Conservation (phyloP, 1,140 invertebrate species). For the Nasonia longicornis region DNA sequence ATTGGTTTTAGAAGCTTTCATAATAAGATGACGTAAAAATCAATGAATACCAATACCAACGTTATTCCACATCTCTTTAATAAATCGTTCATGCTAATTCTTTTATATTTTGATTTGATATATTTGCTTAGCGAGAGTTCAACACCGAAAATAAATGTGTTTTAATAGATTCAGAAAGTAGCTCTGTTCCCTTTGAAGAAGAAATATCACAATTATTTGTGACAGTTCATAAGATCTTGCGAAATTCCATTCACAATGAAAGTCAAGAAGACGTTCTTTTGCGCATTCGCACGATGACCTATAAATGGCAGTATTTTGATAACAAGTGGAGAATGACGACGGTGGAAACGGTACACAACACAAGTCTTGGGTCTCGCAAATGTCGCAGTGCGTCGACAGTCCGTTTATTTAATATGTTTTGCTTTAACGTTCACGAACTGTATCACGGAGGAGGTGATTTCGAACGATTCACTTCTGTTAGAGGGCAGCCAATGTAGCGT, state of each 20-base stretch:
- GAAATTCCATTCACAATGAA: constrained; percentile 33
- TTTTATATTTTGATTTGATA: constrained; percentile 33
- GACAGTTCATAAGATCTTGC: constrained; percentile 9
- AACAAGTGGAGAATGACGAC: constrained; percentile 41
- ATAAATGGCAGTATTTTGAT: constrained; percentile 38
- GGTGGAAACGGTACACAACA: constrained; percentile 33
- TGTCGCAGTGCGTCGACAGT: constrained; percentile 32
- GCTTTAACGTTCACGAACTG: constrained; percentile 13
- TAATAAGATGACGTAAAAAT: too few species aligned
- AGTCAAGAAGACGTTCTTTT: constrained; percentile 16
- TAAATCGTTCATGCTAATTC: background rate
- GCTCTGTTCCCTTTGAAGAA: constrained; percentile 23
- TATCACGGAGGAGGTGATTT: constrained; percentile 34
- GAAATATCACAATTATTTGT: constrained; percentile 20
- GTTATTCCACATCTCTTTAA: background rate
- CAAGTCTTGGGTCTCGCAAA: constrained; percentile 42
- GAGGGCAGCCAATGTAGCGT: constrained; percentile 67
- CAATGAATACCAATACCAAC: background rate
- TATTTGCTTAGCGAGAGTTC: constrained; percentile 1
- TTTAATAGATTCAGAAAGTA: constrained; percentile 15
- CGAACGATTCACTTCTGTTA: constrained; percentile 67
- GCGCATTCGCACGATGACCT: background rate
- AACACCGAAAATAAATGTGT: background rate
- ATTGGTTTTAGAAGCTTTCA: background rate
- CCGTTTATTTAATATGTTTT: constrained; percentile 19